Evolutionary conservation across 2,888 invertebrate species (phyloP).

Genomic region (Heliconius sara): DNA sequence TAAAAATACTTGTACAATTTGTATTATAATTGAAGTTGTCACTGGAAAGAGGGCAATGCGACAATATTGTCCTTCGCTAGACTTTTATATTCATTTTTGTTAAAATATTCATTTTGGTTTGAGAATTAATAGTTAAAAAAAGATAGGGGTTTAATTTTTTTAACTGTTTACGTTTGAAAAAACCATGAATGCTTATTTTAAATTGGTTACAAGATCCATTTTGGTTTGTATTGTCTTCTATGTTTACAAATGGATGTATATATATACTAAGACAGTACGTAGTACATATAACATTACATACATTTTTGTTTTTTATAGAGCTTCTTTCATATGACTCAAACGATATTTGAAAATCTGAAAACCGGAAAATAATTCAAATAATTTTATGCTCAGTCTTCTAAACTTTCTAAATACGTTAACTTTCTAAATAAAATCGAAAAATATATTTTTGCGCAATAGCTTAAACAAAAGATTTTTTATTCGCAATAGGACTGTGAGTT

Average conservation of each 20-base stretch:
- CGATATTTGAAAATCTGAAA: not conserved
- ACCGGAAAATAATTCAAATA: not conserved
- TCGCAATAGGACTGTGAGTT: slow-evolving; percentile 49
- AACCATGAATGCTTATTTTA: not conserved
- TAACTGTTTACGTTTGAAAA: not conserved
- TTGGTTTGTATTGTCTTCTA: not conserved
- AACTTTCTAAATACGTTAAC: slow-evolving; percentile 65
- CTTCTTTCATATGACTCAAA: not conserved
- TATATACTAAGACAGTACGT: too few relatives aligned
- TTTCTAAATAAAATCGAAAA: slow-evolving; percentile 54
- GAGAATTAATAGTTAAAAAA: slow-evolving; percentile 10
- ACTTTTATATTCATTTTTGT: slow-evolving; percentile 24
- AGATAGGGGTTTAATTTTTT: slow-evolving; percentile 14
- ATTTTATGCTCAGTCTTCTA: not conserved
- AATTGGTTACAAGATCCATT: not conserved
- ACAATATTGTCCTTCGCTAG: slow-evolving; percentile 13
- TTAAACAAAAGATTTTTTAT: slow-evolving; percentile 49
- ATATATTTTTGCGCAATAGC: slow-evolving; percentile 62
- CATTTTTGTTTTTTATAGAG: not conserved
- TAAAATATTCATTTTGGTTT: slow-evolving; percentile 17
- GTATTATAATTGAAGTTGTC: slow-evolving; percentile 29
- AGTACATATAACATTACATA: too few relatives aligned
- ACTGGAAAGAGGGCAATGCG: slow-evolving; percentile 24
- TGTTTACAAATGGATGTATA: not conserved
- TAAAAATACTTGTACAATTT: slow-evolving; percentile 52